phyloP scores from a whole-genome alignment of 2,113 vertebrate genomes.

The Daubentonia madagascariensis region DNA sequence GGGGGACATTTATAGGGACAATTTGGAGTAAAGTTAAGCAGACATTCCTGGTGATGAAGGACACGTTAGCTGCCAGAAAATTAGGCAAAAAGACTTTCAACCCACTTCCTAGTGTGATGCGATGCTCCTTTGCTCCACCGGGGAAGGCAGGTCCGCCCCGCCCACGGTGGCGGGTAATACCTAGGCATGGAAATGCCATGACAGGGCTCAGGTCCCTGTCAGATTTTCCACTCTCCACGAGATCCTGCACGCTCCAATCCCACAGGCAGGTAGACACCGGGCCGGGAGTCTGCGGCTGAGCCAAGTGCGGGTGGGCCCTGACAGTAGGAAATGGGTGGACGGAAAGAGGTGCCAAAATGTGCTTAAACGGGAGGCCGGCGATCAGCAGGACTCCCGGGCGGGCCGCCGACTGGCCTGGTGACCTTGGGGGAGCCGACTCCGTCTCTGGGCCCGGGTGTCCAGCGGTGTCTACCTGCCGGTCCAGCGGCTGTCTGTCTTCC shows the following conservation, averaged over 20 bases:
- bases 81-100: neutral
- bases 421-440: neutral
- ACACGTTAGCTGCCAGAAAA: neutral
- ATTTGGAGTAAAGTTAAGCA: neutral
- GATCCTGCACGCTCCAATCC: neutral
- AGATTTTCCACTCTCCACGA: neutral
- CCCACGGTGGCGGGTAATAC: neutral
- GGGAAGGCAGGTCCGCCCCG: neutral
- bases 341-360: neutral
- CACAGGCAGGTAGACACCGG: neutral
- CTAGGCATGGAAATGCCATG: neutral
- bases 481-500: neutral
- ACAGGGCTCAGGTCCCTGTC: neutral
- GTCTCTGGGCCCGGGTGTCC: neutral
- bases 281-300: neutral
- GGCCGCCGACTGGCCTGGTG: neutral
- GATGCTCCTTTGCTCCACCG: neutral
- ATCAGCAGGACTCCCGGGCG: rapidly evolving
- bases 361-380: rapidly evolving
- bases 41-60: neutral
- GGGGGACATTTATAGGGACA: neutral
- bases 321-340: neutral
- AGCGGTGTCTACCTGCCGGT: rapidly evolving
- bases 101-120: neutral
- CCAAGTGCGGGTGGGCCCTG: neutral